Base-by-base conservation (phyloP, 2,113 vertebrate species). In the Chaenocephalus aceratus region DNA sequence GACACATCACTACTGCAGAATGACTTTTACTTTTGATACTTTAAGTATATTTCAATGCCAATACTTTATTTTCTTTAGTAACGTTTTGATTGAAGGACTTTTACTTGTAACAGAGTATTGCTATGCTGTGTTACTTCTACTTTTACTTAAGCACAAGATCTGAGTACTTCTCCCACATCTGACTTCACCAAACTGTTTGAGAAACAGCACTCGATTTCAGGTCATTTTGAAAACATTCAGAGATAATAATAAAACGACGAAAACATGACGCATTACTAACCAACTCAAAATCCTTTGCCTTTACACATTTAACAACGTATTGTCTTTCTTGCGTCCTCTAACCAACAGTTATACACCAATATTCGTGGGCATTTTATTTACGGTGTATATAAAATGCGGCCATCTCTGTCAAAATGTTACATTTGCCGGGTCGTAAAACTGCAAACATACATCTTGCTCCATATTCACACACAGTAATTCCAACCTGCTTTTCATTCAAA, bases 361-460 rank as follows among this genome's bases (percentile, higher is more conserved):
- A 53, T 34, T 8, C 0, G 5, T 48, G 10, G 14, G 2, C 36
- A 41, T 34, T 36, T 21, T n/a, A 51, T 56, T 51, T 51, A 12
- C 52, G 46, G 8, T 30, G 30, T 30, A 30, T 30, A 30, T 30
- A 30, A 30, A 30, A 30, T 30, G 30, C 56, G 36, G 26, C 56
- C 46, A 45, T 45, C 56, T 75, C 30, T 56, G 41, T 61, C 48
- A 80, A 61, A 72, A 61, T 11, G 45, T 46, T 61, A 49, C 36
- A 6, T 41, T 41, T 41, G 36, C 36, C 36, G 7, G 36, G 36
- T 41, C 36, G 36, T 41, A 41, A 48, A 62, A 9, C 30, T 1
- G 44, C 62, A 72, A 64, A 60, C 18, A 51, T 60, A 78, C 48
- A 18, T 45, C 10, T 13, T 66, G 58, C 66, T 81, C 60, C 14